Evolutionary conservation across 2,797 vertebrate genomes (phyloP).

Genomic region (Enteromius trimaculatus): DNA sequence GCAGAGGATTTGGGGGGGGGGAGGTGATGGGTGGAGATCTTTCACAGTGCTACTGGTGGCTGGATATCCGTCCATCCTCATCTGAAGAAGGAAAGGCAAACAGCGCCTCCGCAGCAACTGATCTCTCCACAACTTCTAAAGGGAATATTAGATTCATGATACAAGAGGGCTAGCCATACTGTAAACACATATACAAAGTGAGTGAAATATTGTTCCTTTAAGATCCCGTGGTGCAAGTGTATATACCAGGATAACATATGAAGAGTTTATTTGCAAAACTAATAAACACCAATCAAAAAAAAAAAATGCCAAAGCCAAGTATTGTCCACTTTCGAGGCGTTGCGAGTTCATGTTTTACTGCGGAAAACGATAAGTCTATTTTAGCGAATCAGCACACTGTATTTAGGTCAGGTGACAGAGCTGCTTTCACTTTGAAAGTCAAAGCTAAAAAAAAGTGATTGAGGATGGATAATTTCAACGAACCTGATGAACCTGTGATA

Average conservation of each 20-base stretch:
- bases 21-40: background rate
- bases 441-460: too few relatives aligned
- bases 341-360: too few relatives aligned
- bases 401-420: too few relatives aligned
- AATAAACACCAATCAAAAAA: too few relatives aligned
- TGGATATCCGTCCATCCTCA: constrained; percentile 16
- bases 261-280: too few relatives aligned
- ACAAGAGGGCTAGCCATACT: background rate
- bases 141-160: constrained; percentile 7
- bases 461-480: too few relatives aligned
- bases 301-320: too few relatives aligned
- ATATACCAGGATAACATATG: background rate
- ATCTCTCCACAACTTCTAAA: constrained; percentile 20
- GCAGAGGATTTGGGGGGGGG: background rate
- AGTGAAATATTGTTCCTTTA: background rate
- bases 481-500: too few relatives aligned
- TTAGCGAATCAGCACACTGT: too few relatives aligned
- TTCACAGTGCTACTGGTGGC: constrained; percentile 14
- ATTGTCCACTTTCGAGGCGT: too few relatives aligned
- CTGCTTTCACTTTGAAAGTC: too few relatives aligned
- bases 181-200: background rate
- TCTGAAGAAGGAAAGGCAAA: background rate
- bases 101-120: background rate
- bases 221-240: background rate
- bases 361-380: too few relatives aligned